Evolutionary conservation across 2,113 vertebrate genomes (phyloP).

Genomic region (Loxodonta africana): DNA sequence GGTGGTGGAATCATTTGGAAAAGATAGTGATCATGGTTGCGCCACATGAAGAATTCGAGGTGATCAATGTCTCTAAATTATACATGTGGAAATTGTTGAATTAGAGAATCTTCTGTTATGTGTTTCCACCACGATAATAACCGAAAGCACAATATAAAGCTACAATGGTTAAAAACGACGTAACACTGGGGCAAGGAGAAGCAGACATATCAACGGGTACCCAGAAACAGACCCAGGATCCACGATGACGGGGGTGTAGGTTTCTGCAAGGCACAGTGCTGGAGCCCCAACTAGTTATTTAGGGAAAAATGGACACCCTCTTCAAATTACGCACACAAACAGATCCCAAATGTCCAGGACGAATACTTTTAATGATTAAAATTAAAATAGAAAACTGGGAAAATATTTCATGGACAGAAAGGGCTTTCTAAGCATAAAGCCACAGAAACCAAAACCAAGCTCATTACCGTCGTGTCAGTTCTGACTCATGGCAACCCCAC

Average conservation of each 20-base stretch:
- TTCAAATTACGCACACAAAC: background rate
- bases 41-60: too few relatives aligned
- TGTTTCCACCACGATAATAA: background rate
- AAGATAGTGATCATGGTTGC: too few relatives aligned
- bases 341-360: background rate
- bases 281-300: background rate
- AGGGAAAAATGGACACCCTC: background rate
- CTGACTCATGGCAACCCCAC: background rate
- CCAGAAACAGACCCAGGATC: background rate
- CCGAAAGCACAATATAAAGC: background rate
- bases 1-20: too few relatives aligned
- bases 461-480: background rate
- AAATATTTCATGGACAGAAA: background rate
- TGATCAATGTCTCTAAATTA: too few relatives aligned
- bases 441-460: background rate
- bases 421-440: background rate
- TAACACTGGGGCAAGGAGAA: background rate
- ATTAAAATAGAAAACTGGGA: background rate
- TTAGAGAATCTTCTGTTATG: too few relatives aligned
- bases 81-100: too few relatives aligned
- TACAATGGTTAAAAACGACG: background rate
- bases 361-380: background rate
- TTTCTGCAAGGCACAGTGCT: background rate
- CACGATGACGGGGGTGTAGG: background rate
- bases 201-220: background rate